Base-by-base conservation (phyloP, 2,113 vertebrate species). In the Limanda limanda region DNA sequence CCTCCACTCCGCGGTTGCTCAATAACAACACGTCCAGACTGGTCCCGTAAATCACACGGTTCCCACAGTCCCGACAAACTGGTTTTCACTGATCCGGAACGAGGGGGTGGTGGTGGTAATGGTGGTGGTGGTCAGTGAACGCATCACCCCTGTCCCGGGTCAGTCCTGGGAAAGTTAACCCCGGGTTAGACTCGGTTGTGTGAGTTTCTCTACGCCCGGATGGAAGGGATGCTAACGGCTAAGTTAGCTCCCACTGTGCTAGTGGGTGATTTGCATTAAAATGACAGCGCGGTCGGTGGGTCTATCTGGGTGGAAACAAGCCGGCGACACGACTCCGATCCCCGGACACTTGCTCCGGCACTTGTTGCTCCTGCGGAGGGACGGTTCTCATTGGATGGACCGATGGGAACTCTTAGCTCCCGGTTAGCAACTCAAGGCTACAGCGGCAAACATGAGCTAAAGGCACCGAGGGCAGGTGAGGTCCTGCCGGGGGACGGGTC, bases 351-450 rank as follows among this genome's bases (percentile, higher is more conserved):
- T 5, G 47, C 47, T 51, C 15, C 18, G 47, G 7, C 47, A 51
- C 47, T 5, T 11, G 15, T 25, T 5, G 7, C 13, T 45, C 1
- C 24, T 1, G 15, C 23, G 10, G 15, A 52, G 57, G 25, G 5
- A 14, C 9, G 18, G 76, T 56, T 12, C 24, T 21, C 47, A 72
- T 1, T 27, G 45, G 42, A 25, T 51, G 18, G 24, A 62, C 62
- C 18, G 0, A 48, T 23, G 0, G 31, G 37, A 63, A 40, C 64
- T 60, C 40, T 47, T 51, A 74, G 65, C 48, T 3, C 21, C 4
- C 57, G n/a, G 21, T 18, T 73, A 83, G 35, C 71, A 35, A 35
- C 40, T 78, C 31, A 47, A 24, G 54, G 78, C 60, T 81, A 65
- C 48, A 42, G 62, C 74, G 62, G 48, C 74, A 45, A 21, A 74